phyloP scores from a whole-genome alignment of 2,797 vertebrate genomes.

The Pampus argenteus region DNA sequence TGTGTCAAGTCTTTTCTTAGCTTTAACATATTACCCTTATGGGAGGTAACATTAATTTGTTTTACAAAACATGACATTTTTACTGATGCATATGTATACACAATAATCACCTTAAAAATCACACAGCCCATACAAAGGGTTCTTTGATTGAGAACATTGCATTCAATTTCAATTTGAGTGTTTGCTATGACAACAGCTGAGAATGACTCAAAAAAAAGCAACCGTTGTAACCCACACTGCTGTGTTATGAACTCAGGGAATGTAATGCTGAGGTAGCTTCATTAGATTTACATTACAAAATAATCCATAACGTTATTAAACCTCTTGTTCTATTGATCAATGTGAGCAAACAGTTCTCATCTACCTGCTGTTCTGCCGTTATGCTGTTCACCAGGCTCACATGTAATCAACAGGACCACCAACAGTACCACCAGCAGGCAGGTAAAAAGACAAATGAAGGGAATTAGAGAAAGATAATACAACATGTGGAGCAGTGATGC shows the following conservation, averaged over 20 bases:
- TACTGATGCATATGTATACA: slow-evolving; percentile 1
- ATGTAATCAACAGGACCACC: slow-evolving; percentile 28
- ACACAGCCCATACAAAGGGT: slow-evolving; percentile 2
- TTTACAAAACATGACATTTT: slow-evolving; percentile 5
- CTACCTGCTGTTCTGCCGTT: slow-evolving; percentile 10
- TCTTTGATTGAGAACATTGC: slow-evolving; percentile 29
- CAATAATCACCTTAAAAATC: slow-evolving; percentile 2
- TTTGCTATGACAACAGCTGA: slow-evolving; percentile 48
- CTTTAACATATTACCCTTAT: neutral
- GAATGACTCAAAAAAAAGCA: slow-evolving; percentile 25
- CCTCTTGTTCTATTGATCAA: slow-evolving; percentile 57
- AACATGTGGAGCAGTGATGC: neutral
- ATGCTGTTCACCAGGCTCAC: slow-evolving; percentile 16
- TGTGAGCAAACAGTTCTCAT: slow-evolving; percentile 44
- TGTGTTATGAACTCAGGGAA: slow-evolving; percentile 20
- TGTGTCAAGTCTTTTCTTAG: neutral
- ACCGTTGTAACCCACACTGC: neutral
- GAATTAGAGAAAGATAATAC: slow-evolving; percentile 2
- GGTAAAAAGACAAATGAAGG: neutral
- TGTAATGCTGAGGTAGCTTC: neutral
- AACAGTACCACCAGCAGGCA: slow-evolving; percentile 1
- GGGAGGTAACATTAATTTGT: neutral
- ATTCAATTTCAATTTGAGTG: slow-evolving; percentile 42
- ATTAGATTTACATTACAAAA: slow-evolving; percentile 33
- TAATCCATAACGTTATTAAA: slow-evolving; percentile 57